A percentile compares a stretch with the other conserved stretches of the same genome.
Evolutionary conservation across 64 coral and sea anemone genomes (phyloP).

Genomic region (Actinia equina): DNA sequence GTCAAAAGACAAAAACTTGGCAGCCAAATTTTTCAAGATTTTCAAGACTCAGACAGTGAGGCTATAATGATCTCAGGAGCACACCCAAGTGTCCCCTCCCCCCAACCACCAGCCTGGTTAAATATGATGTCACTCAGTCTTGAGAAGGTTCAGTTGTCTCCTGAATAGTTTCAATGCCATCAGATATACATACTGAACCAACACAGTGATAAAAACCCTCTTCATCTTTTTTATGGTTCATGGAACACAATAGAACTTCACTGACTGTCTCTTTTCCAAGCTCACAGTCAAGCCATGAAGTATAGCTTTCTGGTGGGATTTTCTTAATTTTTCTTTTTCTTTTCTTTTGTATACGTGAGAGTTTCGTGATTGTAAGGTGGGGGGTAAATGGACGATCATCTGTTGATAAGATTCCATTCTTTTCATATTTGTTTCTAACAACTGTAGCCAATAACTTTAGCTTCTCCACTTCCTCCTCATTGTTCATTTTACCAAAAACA

Average conservation of each 20-base stretch:
- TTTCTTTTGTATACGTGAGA: constrained; percentile 60
- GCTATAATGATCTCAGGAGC: too few relatives aligned
- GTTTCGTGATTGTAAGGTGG: constrained; percentile 89
- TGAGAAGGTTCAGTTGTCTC: background rate
- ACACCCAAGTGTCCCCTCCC: too few relatives aligned
- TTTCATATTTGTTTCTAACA: constrained; percentile 50
- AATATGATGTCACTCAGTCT: background rate
- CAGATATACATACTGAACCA: constrained; percentile 7
- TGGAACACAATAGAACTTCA: constrained; percentile 79
- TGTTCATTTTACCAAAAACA: constrained; percentile 71
- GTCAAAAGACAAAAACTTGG: too few relatives aligned
- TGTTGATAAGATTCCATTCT: constrained; percentile 66
- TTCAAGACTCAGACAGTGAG: too few relatives aligned
- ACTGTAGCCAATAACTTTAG: constrained; percentile 52
- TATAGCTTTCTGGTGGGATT: constrained; percentile 74
- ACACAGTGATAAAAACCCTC: constrained; percentile 89
- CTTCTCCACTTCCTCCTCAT: constrained; percentile 27
- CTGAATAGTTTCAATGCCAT: background rate
- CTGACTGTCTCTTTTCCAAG: constrained; percentile 74
- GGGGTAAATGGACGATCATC: constrained; percentile 70
- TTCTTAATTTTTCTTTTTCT: constrained; percentile 73
- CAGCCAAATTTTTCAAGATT: too few relatives aligned
- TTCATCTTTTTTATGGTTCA: constrained; percentile 63
- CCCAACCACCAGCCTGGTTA: background rate
- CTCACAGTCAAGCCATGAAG: constrained; percentile 39